Evolutionary conservation across 2,113 vertebrate genomes (phyloP).

Genomic region (Gallinago undulata): DNA sequence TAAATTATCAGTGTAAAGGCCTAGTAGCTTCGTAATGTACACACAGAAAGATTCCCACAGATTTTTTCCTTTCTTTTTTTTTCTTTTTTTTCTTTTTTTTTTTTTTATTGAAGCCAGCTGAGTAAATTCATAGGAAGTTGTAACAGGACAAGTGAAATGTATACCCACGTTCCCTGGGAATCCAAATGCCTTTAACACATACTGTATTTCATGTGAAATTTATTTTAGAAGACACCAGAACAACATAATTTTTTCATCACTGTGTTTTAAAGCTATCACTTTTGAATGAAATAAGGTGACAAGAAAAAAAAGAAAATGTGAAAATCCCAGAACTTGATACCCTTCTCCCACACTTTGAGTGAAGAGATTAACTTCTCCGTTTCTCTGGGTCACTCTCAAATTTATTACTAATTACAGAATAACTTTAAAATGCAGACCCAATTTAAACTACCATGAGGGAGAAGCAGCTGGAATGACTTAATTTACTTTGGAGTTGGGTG

Average conservation of each 20-base stretch:
- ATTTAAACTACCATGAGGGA: neutral
- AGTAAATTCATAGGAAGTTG: slow-evolving; percentile 72
- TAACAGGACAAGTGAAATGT: slow-evolving; percentile 71
- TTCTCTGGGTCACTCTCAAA: slow-evolving; percentile 49
- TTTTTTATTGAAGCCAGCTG: slow-evolving; percentile 75
- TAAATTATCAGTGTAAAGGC: slow-evolving; percentile 72
- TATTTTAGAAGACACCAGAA: slow-evolving; percentile 48
- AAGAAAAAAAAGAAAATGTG: neutral
- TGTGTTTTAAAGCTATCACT: slow-evolving; percentile 25
- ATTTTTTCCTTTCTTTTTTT: neutral
- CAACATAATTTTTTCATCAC: slow-evolving; percentile 7
- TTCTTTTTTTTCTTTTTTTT: neutral
- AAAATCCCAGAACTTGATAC: slow-evolving; percentile 36
- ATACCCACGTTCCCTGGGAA: slow-evolving; percentile 65
- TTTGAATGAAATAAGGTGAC: slow-evolving; percentile 48
- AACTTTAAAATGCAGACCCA: slow-evolving; percentile 16
- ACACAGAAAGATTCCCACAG: slow-evolving; percentile 76
- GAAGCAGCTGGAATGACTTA: slow-evolving; percentile 35
- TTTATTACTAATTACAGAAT: slow-evolving; percentile 43
- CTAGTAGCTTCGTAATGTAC: slow-evolving; percentile 70
- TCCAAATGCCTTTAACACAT: slow-evolving; percentile 63
- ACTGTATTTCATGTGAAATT: slow-evolving; percentile 57
- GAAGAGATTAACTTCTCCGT: slow-evolving; percentile 22
- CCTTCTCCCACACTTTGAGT: neutral
- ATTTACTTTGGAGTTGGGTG: neutral